Percentiles rank a stretch among this genome's conserved stretches.
Evolutionary conservation across 2,888 invertebrate species (phyloP).

Genomic region (Harpagoxenus sublaevis): DNA sequence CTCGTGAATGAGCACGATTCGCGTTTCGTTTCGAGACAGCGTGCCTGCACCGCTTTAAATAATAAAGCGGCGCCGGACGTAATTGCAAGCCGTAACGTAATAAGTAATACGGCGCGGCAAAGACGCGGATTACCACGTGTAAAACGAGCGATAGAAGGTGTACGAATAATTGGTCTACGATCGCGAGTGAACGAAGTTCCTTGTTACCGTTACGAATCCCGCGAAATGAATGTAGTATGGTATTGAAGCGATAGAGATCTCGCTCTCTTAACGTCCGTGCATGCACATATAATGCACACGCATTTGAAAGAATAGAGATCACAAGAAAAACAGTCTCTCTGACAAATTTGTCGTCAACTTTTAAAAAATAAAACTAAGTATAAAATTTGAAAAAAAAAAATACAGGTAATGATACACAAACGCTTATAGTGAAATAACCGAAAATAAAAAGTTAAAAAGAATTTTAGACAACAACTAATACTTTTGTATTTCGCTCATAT

Average conservation of each 20-base stretch:
- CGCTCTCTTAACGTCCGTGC: slow-evolving; percentile 18
- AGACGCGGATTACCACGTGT: slow-evolving; percentile 29
- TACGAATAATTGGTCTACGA: slow-evolving; percentile 65
- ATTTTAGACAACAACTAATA: background rate
- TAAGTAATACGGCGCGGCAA: slow-evolving; percentile 18
- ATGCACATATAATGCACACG: background rate
- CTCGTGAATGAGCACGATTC: background rate
- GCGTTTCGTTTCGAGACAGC: slow-evolving; percentile 3
- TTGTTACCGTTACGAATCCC: slow-evolving; percentile 67
- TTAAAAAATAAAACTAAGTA: background rate
- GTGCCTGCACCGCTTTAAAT: slow-evolving; percentile 17
- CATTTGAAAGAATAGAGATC: background rate
- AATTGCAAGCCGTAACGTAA: slow-evolving; percentile 42
- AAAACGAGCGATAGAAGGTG: slow-evolving; percentile 24
- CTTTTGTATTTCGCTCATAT: background rate
- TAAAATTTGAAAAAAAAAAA: background rate
- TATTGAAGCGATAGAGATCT: slow-evolving; percentile 67
- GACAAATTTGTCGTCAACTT: background rate
- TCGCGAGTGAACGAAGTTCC: slow-evolving; percentile 58
- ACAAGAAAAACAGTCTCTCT: background rate
- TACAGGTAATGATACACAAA: background rate
- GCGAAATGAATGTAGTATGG: slow-evolving; percentile 58
- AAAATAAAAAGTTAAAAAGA: background rate
- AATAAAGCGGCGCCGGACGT: slow-evolving; percentile 32
- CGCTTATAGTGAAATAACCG: background rate